These are phyloP conservation scores for Steinernema hermaphroditum DNA, from an alignment of 2,888 invertebrate species.

Conservation along the genomic window DNA sequence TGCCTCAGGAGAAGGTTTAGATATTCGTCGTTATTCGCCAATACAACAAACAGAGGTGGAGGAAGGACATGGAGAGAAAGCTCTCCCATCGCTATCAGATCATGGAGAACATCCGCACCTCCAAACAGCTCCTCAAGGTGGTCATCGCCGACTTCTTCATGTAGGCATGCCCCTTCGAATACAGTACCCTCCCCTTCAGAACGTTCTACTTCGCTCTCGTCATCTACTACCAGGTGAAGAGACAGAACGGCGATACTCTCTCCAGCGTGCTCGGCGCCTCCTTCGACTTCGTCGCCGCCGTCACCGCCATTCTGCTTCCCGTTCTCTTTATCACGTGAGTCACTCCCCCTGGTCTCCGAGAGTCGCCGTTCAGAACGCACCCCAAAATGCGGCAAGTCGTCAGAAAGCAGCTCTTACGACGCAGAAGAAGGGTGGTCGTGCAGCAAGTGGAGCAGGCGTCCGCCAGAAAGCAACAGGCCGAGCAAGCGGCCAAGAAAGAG, in stretches of 20 bases:
- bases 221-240: not conserved
- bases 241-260: not conserved
- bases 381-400: not conserved
- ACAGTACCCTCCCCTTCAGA: not conserved
- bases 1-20: not conserved
- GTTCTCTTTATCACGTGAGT: not conserved
- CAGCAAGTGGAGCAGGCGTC: not conserved
- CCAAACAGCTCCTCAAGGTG: conserved; percentile 10
- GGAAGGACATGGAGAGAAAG: not conserved
- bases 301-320: not conserved
- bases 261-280: not conserved
- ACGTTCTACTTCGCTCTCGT: not conserved
- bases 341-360: no score
- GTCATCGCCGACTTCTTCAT: conserved; percentile 6
- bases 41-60: conserved; percentile 6
- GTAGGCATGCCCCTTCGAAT: not conserved
- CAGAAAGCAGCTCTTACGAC: not conserved
- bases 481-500: not conserved
- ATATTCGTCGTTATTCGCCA: not conserved
- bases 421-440: not conserved
- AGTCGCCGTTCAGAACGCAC: conserved; percentile 3
- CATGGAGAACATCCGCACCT: conserved; percentile 12
- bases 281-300: not conserved
- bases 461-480: not conserved
- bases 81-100: conserved; percentile 27